A percentile compares a stretch with the other conserved stretches of the same genome.
Conservation (phyloP, 2,113 vertebrate species). For the Malurus melanocephalus region DNA sequence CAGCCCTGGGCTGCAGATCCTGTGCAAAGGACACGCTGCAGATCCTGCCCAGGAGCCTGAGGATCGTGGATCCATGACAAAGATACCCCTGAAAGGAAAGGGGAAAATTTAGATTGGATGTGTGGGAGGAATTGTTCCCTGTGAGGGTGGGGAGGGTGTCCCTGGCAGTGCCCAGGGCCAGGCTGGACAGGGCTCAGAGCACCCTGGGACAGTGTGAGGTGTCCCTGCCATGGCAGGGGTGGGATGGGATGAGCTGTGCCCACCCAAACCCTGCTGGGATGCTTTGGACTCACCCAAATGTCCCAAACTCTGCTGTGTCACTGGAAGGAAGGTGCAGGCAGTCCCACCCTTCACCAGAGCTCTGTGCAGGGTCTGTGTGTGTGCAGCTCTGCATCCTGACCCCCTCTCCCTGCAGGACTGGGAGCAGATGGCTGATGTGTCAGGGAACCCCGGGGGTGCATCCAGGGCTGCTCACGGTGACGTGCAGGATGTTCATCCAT, state of each 20-base stretch:
- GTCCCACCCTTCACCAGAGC: background rate
- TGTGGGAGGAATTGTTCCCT: background rate
- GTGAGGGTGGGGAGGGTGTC: background rate
- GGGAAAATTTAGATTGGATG: background rate
- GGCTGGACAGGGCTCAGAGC: background rate
- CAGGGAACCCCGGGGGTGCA: background rate
- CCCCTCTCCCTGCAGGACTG: background rate
- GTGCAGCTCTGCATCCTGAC: background rate
- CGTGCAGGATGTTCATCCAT: background rate
- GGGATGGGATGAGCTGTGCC: background rate
- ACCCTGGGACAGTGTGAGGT: rapidly evolving
- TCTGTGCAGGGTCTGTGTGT: background rate
- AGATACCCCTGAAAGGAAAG: background rate
- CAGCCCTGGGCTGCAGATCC: background rate
- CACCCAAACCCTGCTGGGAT: background rate
- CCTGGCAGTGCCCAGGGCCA: background rate
- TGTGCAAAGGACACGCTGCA: background rate
- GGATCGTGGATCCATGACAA: background rate
- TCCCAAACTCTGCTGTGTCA: background rate
- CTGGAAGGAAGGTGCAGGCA: background rate
- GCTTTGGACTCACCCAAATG: background rate
- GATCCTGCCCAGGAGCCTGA: background rate
- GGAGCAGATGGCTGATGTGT: background rate
- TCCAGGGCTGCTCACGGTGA: background rate
- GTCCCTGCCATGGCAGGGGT: background rate